Percentiles rank a stretch among this genome's conserved stretches.
Conservation (phyloP, 1,140 invertebrate species). For the Meloidogyne chitwoodi region DNA sequence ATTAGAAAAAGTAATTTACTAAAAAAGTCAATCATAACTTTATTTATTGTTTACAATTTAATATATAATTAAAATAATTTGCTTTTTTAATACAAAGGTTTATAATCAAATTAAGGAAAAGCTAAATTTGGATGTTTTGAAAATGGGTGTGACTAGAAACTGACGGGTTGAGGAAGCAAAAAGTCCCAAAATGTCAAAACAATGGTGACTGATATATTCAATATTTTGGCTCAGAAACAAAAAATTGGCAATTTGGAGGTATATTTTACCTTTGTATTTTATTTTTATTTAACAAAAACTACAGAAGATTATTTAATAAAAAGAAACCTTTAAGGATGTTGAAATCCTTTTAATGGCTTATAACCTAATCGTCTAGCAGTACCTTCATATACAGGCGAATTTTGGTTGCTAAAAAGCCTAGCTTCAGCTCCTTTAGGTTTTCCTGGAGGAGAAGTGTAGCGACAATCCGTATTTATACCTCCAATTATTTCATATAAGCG, state of each 20-base stretch:
- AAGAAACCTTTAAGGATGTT: not conserved
- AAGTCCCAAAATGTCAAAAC: no score
- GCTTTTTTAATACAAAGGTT: not conserved
- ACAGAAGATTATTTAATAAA: not conserved
- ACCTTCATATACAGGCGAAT: slow-evolving; percentile 16
- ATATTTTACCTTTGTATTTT: not conserved
- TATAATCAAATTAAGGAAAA: no score
- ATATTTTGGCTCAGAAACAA: no score
- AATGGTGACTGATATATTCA: no score
- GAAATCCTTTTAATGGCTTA: slow-evolving; percentile 18
- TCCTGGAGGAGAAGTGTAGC: not conserved
- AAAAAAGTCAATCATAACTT: no score
- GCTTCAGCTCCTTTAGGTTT: not conserved
- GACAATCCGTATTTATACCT: not conserved
- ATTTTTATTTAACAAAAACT: not conserved
- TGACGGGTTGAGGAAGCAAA: no score
- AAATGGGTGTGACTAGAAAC: no score
- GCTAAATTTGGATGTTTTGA: not conserved
- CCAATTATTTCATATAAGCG: not conserved
- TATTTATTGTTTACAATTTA: not conserved
- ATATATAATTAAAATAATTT: no score
- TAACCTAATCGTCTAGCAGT: slow-evolving; percentile 11
- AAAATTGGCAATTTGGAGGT: no score
- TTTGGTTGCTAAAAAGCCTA: not conserved
- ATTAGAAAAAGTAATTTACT: no score